These are phyloP conservation scores for human DNA, from an alignment of 2,113 vertebrate genomes.

Conservation along the genomic window DNA sequence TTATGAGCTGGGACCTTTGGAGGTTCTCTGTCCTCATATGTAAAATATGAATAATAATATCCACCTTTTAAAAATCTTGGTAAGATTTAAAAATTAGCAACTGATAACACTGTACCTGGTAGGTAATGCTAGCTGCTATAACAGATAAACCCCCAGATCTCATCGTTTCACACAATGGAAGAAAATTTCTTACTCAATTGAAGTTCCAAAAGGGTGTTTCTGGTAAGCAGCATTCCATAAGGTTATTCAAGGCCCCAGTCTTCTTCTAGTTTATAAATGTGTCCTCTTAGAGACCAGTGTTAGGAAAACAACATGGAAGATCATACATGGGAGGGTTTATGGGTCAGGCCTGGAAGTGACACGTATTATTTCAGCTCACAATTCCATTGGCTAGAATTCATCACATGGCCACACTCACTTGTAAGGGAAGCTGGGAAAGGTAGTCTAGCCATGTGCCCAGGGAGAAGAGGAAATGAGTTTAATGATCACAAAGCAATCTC, in stretches of 20 bases:
- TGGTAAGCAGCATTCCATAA: background rate
- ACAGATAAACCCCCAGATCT: background rate
- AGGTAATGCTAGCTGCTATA: background rate
- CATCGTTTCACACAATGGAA: background rate
- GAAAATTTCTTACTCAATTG: background rate
- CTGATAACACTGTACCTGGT: background rate
- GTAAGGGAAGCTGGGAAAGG: background rate
- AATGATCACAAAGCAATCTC: background rate
- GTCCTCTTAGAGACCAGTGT: background rate
- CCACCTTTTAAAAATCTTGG: background rate
- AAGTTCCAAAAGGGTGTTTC: background rate
- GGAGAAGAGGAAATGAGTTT: background rate
- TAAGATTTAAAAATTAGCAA: background rate
- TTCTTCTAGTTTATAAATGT: background rate
- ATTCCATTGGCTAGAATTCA: background rate
- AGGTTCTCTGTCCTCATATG: background rate
- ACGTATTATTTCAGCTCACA: background rate
- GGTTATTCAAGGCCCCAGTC: background rate
- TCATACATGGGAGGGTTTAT: background rate
- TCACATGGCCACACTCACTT: fast-evolving
- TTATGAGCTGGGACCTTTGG: background rate
- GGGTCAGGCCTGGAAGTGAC: background rate
- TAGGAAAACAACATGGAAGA: background rate
- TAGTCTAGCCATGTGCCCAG: background rate
- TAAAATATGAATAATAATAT: background rate